Evolutionary conservation across 2,113 vertebrate genomes (phyloP), one percentile per base, ranked within the genome.

Genomic region (Tretioscincus oriximinensis): DNA sequence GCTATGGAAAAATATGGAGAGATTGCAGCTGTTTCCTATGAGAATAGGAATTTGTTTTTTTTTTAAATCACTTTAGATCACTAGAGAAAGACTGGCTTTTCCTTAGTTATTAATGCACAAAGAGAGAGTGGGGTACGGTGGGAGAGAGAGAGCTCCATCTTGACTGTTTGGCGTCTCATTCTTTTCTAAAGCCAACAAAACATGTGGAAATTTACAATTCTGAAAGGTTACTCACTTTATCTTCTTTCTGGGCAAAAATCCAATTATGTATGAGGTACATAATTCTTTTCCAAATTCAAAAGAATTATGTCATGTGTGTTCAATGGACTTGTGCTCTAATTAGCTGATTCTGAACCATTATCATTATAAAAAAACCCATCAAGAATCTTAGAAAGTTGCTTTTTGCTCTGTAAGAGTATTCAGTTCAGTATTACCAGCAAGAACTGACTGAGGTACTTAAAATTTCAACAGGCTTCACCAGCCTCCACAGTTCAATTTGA

Each of bases 241-340:
- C 78, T 71, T 72, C 35, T 58, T 71, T 72, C n/a, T 47, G 54
- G 68, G 69, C 60, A 80, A 66, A 54, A 35, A 35, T 73, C 28
- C 61, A 51, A 9, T 7, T 35, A 58, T 65, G 31, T 35, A 3
- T 65, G 61, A 41, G 14, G 28, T 66, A 73, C 41, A 28, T 75
- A 75, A 75, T 75, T 75, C 28, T 35, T 45, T 65, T 73, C 79
- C 63, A 74, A 74, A 61, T 65, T 74, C 49, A 81, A 66, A 81
- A 22, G 24, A 79, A 70, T 79, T 61, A 78, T 78, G 77, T 35
- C 67, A 58, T 22, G 49, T 68, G 26, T 26, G 24, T 35, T 68
- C 66, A 61, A 60, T 61, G 58, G 26, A 41, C 2, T 45, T 41
- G 11, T 21, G 64, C 29, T 74, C 29, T 73, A 58, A 67, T 14